Conservation (phyloP, 1,140 invertebrate genomes). For the Caenorhabditis inopinata region DNA sequence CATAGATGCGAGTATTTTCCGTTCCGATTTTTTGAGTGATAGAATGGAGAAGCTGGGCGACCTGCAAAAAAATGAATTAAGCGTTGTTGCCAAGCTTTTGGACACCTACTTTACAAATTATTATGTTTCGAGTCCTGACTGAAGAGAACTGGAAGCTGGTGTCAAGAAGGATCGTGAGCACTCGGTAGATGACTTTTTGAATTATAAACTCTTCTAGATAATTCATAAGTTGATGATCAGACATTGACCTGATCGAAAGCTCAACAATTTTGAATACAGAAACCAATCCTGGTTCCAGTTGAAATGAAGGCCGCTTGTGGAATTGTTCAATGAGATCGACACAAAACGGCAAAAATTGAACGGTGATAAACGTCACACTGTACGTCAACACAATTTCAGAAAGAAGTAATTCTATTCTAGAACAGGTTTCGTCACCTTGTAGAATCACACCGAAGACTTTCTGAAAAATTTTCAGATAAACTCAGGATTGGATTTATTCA, state of each 20-base stretch:
- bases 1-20: slow-evolving; percentile 17
- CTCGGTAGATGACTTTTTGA: slow-evolving; percentile 24
- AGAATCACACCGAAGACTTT: slow-evolving; percentile 59
- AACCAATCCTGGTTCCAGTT: slow-evolving; percentile 53
- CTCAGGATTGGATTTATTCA: too few relatives aligned
- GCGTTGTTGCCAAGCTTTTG: neutral
- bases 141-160: neutral
- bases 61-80: neutral
- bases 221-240: slow-evolving; percentile 62
- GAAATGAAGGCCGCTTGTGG: slow-evolving; percentile 44
- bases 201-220: slow-evolving; percentile 50
- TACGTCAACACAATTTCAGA: slow-evolving; percentile 82
- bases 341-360: slow-evolving; percentile 91
- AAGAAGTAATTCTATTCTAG: slow-evolving; percentile 83
- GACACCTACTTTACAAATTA: neutral
- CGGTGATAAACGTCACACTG: slow-evolving; percentile 86
- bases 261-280: slow-evolving; percentile 50
- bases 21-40: slow-evolving; percentile 29
- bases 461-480: too few relatives aligned
- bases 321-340: slow-evolving; percentile 73
- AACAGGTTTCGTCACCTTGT: slow-evolving; percentile 79
- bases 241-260: slow-evolving; percentile 49
- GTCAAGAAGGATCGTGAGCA: neutral
- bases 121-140: neutral
- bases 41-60: neutral